A percentile compares a stretch with the other conserved stretches of the same genome.
Evolutionary conservation across 2,113 vertebrate genomes (phyloP).

Genomic region (Pachycephala philippinensis): DNA sequence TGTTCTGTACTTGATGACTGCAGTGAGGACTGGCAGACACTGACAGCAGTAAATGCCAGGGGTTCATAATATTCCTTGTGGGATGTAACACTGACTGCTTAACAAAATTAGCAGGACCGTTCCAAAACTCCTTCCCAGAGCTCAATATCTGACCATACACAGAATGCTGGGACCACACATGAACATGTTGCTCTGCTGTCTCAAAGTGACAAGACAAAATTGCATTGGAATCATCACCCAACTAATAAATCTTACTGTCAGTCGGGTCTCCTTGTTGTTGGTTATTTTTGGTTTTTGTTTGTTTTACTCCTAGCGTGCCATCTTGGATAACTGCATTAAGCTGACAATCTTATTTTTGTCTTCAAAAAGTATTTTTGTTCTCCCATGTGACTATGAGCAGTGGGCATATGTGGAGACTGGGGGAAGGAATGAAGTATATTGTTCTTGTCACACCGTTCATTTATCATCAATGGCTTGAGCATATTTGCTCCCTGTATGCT

Average conservation of each 20-base stretch:
- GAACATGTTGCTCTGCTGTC: not conserved
- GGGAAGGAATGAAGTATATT: not conserved
- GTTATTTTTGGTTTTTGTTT: not conserved
- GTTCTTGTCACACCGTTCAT: not conserved
- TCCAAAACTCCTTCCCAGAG: conserved; percentile 30
- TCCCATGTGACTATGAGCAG: not conserved
- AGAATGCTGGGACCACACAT: conserved; percentile 50
- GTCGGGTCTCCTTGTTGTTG: not conserved
- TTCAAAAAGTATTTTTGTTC: not conserved
- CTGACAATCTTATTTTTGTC: not conserved
- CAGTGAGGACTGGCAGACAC: not conserved
- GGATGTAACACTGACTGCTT: not conserved
- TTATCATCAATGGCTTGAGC: not conserved
- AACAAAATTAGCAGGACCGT: not conserved
- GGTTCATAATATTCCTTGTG: not conserved
- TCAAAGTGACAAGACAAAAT: conserved; percentile 28
- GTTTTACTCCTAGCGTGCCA: not conserved
- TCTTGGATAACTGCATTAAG: not conserved
- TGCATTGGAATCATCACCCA: not conserved
- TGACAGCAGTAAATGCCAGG: not conserved
- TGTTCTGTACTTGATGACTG: not conserved
- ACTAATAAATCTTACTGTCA: conserved; percentile 7
- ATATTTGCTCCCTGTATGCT: not conserved
- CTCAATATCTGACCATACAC: not conserved
- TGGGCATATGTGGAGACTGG: not conserved